These are phyloP conservation scores for Aphelenchoides bicaudatus DNA, from an alignment of 2,888 invertebrate species.

Conservation along the genomic window DNA sequence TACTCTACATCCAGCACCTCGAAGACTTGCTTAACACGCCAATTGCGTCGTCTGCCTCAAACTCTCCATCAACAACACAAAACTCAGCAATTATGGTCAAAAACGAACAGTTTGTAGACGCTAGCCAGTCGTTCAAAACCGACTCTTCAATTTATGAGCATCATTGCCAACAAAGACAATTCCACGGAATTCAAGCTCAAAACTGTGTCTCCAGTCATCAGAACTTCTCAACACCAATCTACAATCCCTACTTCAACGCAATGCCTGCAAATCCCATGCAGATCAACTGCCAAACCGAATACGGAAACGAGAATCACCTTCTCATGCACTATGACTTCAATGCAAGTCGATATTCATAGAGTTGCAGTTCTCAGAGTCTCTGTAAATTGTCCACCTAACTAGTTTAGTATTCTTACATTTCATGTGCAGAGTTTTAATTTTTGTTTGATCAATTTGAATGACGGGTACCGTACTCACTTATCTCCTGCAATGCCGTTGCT, in stretches of 20 bases:
- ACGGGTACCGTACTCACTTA: constrained; percentile 8
- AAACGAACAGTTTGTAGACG: not conserved
- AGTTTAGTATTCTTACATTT: not conserved
- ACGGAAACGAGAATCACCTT: constrained; percentile 11
- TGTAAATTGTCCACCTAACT: too few relatives aligned
- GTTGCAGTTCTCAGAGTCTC: too few relatives aligned
- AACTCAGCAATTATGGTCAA: constrained; percentile 3
- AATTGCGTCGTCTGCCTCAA: not conserved
- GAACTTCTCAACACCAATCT: constrained; percentile 3
- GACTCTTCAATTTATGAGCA: constrained; percentile 2
- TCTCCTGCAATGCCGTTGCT: not conserved
- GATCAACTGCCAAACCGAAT: not conserved
- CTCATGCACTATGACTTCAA: not conserved
- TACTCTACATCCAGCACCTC: constrained; percentile 37
- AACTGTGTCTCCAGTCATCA: not conserved
- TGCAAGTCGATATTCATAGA: too few relatives aligned
- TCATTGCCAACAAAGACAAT: not conserved
- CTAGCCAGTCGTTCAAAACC: constrained; percentile 5
- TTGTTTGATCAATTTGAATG: not conserved
- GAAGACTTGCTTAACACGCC: constrained; percentile 19
- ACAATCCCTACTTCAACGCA: constrained; percentile 3
- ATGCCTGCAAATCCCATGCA: not conserved
- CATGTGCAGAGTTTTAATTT: not conserved
- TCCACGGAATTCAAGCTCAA: too few relatives aligned
- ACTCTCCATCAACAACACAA: not conserved